Conservation (phyloP, 2,888 invertebrate genomes). For the Metellina segmentata region DNA sequence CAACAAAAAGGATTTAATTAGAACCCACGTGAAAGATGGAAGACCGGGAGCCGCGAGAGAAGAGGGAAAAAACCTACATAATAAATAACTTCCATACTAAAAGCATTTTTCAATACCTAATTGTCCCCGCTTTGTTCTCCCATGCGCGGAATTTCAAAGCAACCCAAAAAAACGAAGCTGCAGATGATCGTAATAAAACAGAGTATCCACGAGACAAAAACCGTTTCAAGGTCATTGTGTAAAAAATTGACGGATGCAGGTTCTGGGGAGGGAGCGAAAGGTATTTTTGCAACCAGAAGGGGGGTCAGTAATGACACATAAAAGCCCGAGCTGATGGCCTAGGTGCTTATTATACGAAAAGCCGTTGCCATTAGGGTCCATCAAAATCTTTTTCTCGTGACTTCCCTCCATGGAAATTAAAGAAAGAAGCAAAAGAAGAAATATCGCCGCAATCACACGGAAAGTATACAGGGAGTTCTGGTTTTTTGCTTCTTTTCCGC, state of each 20-base stretch:
- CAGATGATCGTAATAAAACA: constrained; percentile 5
- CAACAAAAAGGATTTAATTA: not conserved
- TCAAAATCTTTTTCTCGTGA: constrained; percentile 75
- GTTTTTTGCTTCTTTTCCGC: not conserved
- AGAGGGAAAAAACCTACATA: not conserved
- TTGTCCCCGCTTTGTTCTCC: constrained; percentile 43
- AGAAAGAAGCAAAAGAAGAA: constrained; percentile 39
- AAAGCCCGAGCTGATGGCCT: constrained; percentile 73
- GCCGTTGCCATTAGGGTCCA: constrained; percentile 74
- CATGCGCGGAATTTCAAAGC: constrained; percentile 3
- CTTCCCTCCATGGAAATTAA: constrained; percentile 65
- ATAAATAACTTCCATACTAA: constrained; percentile 34
- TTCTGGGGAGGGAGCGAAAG: constrained; percentile 34
- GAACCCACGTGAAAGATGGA: constrained; percentile 1
- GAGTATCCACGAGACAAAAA: constrained; percentile 58
- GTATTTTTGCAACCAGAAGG: constrained; percentile 25
- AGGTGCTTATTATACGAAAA: constrained; percentile 74
- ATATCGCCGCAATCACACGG: constrained; percentile 66
- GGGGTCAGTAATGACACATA: constrained; percentile 73
- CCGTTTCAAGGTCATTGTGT: constrained; percentile 67
- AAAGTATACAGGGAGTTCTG: constrained; percentile 48
- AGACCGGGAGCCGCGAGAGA: not conserved
- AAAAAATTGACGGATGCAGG: constrained; percentile 57
- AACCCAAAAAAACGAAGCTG: not conserved
- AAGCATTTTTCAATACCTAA: constrained; percentile 53